Percentiles rank a stretch among this genome's conserved stretches.
These are phyloP conservation scores for Anas capensis DNA, from an alignment of 2,797 vertebrate species.

Conservation along the genomic window DNA sequence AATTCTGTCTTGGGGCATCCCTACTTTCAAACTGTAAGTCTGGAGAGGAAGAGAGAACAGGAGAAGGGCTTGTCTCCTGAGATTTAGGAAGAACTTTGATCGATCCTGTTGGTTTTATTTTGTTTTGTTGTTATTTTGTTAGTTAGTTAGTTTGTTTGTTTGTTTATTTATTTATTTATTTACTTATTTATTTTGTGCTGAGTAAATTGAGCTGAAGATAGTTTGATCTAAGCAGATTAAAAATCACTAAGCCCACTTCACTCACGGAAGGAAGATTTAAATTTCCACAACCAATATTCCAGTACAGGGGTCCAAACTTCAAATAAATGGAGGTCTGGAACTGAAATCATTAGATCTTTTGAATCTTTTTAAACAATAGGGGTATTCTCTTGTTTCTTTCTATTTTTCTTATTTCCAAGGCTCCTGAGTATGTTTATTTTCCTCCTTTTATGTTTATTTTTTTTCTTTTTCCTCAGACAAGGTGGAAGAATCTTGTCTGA, in stretches of 20 bases:
- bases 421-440: neutral
- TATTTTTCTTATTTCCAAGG: neutral
- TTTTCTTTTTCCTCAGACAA: rapidly evolving
- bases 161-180: no score
- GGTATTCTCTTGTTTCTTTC: neutral
- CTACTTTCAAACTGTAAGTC: neutral
- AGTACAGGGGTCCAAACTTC: neutral
- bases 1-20: neutral
- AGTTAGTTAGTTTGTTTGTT: no score
- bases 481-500: neutral
- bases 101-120: neutral
- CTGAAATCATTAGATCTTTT: rapidly evolving
- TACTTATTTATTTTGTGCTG: neutral
- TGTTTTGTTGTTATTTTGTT: neutral
- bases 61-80: neutral
- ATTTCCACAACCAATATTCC: neutral
- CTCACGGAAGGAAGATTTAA: neutral
- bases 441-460: neutral
- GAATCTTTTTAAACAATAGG: neutral
- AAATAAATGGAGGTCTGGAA: neutral
- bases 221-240: neutral
- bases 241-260: neutral
- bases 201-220: neutral
- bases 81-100: neutral
- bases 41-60: neutral